Conservation (phyloP, 1,140 invertebrate genomes). For the Listronotus oregonensis region DNA sequence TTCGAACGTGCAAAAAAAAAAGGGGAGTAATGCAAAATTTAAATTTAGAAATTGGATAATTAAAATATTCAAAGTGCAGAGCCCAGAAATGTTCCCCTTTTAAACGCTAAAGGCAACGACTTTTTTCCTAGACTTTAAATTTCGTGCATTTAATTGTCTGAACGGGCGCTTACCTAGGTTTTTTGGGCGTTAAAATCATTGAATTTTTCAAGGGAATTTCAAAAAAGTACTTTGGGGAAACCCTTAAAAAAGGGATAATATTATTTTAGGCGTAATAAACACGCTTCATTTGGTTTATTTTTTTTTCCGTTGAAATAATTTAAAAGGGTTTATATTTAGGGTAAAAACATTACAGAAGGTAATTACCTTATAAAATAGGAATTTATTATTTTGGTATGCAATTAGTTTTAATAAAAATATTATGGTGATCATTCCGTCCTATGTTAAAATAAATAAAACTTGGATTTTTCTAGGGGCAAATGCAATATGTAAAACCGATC, state of each 20-base stretch:
- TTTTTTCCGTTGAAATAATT: not conserved
- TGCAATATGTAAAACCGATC: too few relatives aligned
- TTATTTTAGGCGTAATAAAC: constrained; percentile 16
- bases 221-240: not conserved
- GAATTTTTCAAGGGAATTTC: not conserved
- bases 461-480: too few relatives aligned
- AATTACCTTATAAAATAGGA: too few relatives aligned
- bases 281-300: constrained; percentile 10
- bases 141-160: constrained; percentile 22
- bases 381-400: too few relatives aligned
- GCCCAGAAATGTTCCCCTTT: constrained; percentile 26
- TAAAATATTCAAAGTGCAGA: constrained; percentile 29
- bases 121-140: constrained; percentile 23
- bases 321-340: too few relatives aligned
- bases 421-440: too few relatives aligned
- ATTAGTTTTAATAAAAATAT: too few relatives aligned
- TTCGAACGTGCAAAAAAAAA: constrained; percentile 2
- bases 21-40: constrained; percentile 25
- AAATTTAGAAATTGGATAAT: constrained; percentile 25
- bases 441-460: too few relatives aligned
- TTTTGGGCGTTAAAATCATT: constrained; percentile 1
- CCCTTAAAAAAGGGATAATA: not conserved
- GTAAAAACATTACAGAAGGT: too few relatives aligned
- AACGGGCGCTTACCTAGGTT: not conserved
- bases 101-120: constrained; percentile 25